A percentile compares a stretch with the other conserved stretches of the same genome.
Evolutionary conservation across 2,113 vertebrate species (phyloP).

Genomic region (Tupaia tana): DNA sequence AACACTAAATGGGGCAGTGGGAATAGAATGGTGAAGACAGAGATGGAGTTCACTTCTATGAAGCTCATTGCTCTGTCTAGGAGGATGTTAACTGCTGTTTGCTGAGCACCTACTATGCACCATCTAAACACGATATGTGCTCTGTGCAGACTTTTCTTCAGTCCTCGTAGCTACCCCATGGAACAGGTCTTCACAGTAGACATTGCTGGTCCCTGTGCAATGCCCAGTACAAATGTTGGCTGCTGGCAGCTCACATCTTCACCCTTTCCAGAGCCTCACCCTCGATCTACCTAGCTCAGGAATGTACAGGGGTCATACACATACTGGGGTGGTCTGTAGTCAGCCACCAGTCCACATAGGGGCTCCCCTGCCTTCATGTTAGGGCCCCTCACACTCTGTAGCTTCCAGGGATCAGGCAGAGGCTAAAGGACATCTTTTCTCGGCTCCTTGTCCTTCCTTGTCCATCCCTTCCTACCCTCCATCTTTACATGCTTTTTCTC

Average conservation of each 20-base stretch:
- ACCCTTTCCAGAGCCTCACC: background rate
- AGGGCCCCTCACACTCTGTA: background rate
- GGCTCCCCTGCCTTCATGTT: too few species aligned
- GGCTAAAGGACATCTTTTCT: background rate
- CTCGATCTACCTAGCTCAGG: background rate
- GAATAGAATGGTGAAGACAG: background rate
- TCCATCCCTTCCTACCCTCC: background rate
- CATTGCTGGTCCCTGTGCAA: background rate
- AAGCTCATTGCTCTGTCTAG: background rate
- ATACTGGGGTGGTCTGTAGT: accelerated
- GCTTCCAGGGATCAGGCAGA: background rate
- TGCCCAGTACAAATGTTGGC: background rate
- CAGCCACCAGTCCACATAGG: too few species aligned
- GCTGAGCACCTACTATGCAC: background rate
- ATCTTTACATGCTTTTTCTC: background rate
- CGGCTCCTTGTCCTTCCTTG: background rate
- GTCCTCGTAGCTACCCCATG: accelerated
- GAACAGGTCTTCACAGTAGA: background rate
- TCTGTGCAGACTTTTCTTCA: accelerated
- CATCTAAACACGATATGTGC: too few species aligned
- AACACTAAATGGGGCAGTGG: background rate
- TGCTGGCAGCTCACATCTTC: background rate
- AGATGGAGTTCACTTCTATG: accelerated
- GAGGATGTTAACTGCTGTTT: too few species aligned
- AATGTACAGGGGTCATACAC: too few species aligned